Conservation (phyloP, 2,797 vertebrate genomes). For the Bufotes viridis region DNA sequence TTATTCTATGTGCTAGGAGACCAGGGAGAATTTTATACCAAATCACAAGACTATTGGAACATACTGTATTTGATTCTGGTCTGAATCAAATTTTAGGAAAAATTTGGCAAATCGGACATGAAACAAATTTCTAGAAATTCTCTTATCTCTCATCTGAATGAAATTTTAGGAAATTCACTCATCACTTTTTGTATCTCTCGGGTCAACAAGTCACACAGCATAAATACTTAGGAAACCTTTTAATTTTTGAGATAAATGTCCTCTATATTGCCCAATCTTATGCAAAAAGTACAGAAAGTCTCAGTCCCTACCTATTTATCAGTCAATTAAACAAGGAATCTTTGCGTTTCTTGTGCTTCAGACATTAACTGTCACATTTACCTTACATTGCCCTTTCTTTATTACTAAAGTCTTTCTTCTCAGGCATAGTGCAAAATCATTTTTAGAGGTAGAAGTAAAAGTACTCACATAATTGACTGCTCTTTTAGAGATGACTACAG, state of each 20-base stretch:
- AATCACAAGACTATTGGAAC: too few relatives aligned
- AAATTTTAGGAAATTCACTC: too few relatives aligned
- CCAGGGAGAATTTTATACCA: too few relatives aligned
- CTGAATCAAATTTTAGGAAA: too few relatives aligned
- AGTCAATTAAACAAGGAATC: constrained; percentile 17
- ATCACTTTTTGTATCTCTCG: not conserved
- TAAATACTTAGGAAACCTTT: not conserved
- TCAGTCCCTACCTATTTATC: not conserved
- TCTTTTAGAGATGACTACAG: constrained; percentile 63
- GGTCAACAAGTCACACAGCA: not conserved
- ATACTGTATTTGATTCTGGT: too few relatives aligned
- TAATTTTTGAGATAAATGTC: not conserved
- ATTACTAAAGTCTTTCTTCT: constrained; percentile 40
- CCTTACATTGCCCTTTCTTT: constrained; percentile 37
- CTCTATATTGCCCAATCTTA: not conserved
- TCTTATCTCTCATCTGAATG: too few relatives aligned
- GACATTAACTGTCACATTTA: constrained; percentile 17
- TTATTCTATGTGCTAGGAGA: too few relatives aligned
- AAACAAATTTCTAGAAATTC: too few relatives aligned
- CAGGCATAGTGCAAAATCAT: constrained; percentile 42
- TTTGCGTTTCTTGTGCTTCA: not conserved
- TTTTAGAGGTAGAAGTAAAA: constrained; percentile 44
- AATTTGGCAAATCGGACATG: too few relatives aligned
- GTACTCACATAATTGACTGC: constrained; percentile 55
- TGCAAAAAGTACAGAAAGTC: not conserved